Conservation (phyloP, 2,888 invertebrate genomes). For the Crematogaster levior region DNA sequence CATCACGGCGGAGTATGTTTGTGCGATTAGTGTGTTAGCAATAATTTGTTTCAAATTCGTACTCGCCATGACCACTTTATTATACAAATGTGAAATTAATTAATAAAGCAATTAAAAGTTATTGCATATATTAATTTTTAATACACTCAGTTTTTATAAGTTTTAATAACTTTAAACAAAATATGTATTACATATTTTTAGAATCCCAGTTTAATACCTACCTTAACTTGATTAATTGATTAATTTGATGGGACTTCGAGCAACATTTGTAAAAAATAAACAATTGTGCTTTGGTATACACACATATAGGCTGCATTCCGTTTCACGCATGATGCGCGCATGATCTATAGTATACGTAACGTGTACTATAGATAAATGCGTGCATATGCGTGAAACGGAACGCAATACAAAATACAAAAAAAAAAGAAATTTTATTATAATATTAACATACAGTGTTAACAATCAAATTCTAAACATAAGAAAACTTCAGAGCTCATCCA, state of each 20-base stretch:
- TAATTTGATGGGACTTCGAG: neutral
- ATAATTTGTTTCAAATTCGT: conserved; percentile 26
- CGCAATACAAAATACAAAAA: too few relatives aligned
- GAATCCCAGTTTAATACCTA: neutral
- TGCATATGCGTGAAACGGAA: too few relatives aligned
- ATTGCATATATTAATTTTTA: neutral
- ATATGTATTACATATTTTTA: neutral
- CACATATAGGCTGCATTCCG: too few relatives aligned
- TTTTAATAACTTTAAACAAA: neutral
- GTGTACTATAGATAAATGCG: too few relatives aligned
- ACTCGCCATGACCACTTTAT: neutral
- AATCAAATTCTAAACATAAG: neutral
- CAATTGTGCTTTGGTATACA: neutral
- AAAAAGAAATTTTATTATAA: neutral
- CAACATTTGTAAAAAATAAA: neutral
- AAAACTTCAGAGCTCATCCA: neutral
- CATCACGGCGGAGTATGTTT: conserved; percentile 18
- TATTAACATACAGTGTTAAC: neutral
- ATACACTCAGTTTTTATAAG: neutral
- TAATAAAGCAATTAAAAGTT: neutral
- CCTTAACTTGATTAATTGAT: neutral
- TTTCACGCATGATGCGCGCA: too few relatives aligned
- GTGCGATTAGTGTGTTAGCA: conserved; percentile 29
- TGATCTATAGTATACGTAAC: too few relatives aligned
- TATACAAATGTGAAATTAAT: neutral